phyloP scores from a whole-genome alignment of 2,888 invertebrate genomes.

The Leptogaster cylindrica region DNA sequence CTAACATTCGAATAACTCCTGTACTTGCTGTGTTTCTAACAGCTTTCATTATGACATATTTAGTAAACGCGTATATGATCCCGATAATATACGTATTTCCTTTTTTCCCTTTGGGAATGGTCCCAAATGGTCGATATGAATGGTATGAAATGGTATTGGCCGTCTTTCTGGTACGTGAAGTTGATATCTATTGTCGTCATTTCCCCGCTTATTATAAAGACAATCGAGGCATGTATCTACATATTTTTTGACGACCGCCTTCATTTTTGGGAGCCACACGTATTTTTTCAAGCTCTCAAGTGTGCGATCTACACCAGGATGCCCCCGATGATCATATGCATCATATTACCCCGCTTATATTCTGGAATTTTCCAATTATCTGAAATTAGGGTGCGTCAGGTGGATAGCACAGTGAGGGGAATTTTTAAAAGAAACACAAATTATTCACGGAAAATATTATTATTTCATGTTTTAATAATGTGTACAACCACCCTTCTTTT shows the following conservation, averaged over 20 bases:
- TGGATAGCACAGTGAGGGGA: too few species aligned
- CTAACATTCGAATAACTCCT: slow-evolving; percentile 23
- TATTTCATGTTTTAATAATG: too few species aligned
- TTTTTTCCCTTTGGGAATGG: slow-evolving; percentile 52
- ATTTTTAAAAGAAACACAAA: too few species aligned
- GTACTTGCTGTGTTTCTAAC: slow-evolving; percentile 41
- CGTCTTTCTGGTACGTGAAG: slow-evolving; percentile 41
- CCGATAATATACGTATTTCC: slow-evolving; percentile 41
- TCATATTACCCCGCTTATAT: too few species aligned
- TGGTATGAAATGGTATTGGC: slow-evolving; percentile 51
- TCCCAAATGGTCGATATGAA: slow-evolving; percentile 54
- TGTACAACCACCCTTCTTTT: too few species aligned
- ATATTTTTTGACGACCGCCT: slow-evolving; percentile 43
- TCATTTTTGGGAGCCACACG: slow-evolving; percentile 59
- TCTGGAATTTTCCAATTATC: too few species aligned
- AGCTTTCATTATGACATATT: slow-evolving; percentile 42
- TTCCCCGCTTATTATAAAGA: slow-evolving; percentile 42
- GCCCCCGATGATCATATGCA: slow-evolving; percentile 23
- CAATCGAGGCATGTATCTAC: slow-evolving; percentile 43
- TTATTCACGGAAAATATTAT: too few species aligned
- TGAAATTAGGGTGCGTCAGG: too few species aligned
- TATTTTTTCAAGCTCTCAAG: slow-evolving; percentile 38
- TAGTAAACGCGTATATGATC: slow-evolving; percentile 35
- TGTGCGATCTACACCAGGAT: slow-evolving; percentile 23
- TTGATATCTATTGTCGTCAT: slow-evolving; percentile 40